phyloP scores from a whole-genome alignment of 1,140 invertebrate genomes.

The Eulimnadia texana region DNA sequence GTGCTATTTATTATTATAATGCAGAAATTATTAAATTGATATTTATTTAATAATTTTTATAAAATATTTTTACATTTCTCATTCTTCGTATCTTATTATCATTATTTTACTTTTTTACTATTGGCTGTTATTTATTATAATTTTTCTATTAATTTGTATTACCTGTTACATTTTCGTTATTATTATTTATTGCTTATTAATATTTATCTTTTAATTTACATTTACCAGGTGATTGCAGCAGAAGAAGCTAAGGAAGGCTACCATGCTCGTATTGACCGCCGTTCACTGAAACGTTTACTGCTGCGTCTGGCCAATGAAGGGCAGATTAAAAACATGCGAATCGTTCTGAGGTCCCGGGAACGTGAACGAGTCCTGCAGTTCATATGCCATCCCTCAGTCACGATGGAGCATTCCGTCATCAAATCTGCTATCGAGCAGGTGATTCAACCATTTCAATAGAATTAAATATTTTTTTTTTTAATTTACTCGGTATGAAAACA shows the following conservation, averaged over 20 bases:
- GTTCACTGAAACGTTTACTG: slow-evolving; percentile 41
- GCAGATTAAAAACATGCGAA: slow-evolving; percentile 41
- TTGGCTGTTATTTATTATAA: no score
- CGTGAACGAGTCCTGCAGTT: slow-evolving; percentile 36
- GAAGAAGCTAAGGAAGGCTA: slow-evolving; percentile 40
- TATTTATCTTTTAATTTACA: background rate
- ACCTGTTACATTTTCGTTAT: slow-evolving; percentile 8
- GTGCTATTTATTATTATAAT: no score
- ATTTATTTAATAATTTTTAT: no score
- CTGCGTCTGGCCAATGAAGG: slow-evolving; percentile 39
- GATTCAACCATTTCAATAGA: background rate
- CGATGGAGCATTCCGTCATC: slow-evolving; percentile 13
- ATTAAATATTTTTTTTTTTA: no score
- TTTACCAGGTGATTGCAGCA: slow-evolving; percentile 32
- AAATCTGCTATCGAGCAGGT: slow-evolving; percentile 3
- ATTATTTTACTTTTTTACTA: no score
- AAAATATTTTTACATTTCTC: no score
- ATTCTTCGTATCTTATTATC: no score
- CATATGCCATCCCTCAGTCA: slow-evolving; percentile 40
- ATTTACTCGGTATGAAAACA: no score
- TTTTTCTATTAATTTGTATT: no score
- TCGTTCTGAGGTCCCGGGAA: slow-evolving; percentile 32
- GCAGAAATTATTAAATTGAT: no score
- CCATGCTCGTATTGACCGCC: slow-evolving; percentile 41
- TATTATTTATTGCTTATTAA: no score